A percentile compares a stretch with the other conserved stretches of the same genome.
phyloP scores from a whole-genome alignment of 2,113 vertebrate genomes.

The Neogale vison region DNA sequence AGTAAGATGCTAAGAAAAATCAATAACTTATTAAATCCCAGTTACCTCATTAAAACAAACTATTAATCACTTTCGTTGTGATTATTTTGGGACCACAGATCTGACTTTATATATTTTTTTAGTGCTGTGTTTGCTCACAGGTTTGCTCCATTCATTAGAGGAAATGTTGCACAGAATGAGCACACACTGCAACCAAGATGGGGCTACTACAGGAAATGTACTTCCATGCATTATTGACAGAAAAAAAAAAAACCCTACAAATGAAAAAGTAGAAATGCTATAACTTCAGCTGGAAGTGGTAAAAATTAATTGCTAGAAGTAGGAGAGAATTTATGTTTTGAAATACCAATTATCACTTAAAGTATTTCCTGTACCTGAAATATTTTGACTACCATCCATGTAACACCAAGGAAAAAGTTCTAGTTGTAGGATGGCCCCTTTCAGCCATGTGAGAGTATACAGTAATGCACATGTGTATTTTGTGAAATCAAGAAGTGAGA shows the following conservation, averaged over 20 bases:
- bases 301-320: not conserved
- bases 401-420: not conserved
- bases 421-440: not conserved
- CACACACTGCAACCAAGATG: not conserved
- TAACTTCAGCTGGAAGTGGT: not conserved
- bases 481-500: constrained; percentile 31
- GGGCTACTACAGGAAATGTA: not conserved
- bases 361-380: not conserved
- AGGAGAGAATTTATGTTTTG: not conserved
- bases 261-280: not conserved
- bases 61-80: constrained; percentile 71
- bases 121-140: not conserved
- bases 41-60: constrained; percentile 75
- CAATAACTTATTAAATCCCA: constrained; percentile 73
- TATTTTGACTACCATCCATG: not conserved
- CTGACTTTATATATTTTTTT: not conserved
- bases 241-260: not conserved
- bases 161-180: not conserved
- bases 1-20: constrained; percentile 62
- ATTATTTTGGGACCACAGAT: not conserved
- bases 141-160: not conserved
- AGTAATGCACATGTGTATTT: not conserved
- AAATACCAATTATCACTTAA: not conserved
- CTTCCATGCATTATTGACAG: not conserved
- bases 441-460: not conserved